Evolutionary conservation across 2,797 vertebrate species (phyloP), one percentile per base, ranked within the genome.

Genomic region (Melanogrammus aeglefinus): DNA sequence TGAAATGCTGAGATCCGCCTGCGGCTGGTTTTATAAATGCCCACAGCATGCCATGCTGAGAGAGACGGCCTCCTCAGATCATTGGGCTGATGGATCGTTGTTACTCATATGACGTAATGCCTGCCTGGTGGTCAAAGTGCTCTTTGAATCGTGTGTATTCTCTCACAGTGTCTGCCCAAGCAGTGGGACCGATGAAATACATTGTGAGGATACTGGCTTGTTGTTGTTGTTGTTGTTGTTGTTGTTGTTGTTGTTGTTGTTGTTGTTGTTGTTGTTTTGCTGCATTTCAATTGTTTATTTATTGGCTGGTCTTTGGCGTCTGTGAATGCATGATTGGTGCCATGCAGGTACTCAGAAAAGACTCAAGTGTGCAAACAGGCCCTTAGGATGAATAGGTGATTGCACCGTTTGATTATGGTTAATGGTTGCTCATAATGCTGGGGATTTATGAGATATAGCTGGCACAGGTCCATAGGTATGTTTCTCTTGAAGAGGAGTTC

Each of bases 251-350:
- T n/a, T n/a, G n/a, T n/a, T n/a, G n/a, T n/a, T n/a, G n/a, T n/a
- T n/a, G n/a, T n/a, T n/a, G n/a, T n/a, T n/a, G 51, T 63, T 63
- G 44, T 51, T 51, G 44, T 51, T 63, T 63, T 63, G 51, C n/a
- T n/a, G n/a, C n/a, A n/a, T n/a, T n/a, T n/a, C n/a, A n/a, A n/a
- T n/a, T n/a, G n/a, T n/a, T n/a, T n/a, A n/a, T n/a, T n/a, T n/a
- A n/a, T n/a, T n/a, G n/a, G n/a, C n/a, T n/a, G n/a, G n/a, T n/a
- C n/a, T n/a, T n/a, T 63, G 51, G 63, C 3, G 21, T 66, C 63
- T 66, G n/a, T 27, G 63, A 24, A 27, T 66, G 24, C 63, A 66
- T 0, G 13, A 66, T 63, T 63, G n/a, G 18, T 6, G n/a, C 18
- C 14, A 51, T 51, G 16, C 44, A 51, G 44, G 16, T 18, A 63